Percentiles rank a stretch among this genome's conserved stretches.
Conservation (phyloP, 2,113 vertebrate species). For the Cheirogaleus medius region DNA sequence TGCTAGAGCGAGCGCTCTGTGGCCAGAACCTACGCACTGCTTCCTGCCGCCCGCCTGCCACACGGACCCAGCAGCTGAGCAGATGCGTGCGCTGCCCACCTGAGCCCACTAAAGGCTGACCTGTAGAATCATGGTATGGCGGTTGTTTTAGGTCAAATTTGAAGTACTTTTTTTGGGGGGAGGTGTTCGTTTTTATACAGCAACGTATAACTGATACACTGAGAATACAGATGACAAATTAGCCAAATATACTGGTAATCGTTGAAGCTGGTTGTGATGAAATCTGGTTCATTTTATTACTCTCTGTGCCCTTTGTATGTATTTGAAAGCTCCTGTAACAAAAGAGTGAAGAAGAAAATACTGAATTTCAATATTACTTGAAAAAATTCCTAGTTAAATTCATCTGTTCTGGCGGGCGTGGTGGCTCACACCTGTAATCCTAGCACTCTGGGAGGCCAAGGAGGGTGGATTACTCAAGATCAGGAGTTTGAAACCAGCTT, state of each 20-base stretch:
- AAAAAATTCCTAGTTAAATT: not conserved
- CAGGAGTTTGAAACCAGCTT: too few relatives aligned
- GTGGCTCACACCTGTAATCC: too few relatives aligned
- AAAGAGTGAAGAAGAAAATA: not conserved
- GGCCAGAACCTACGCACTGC: fast-evolving
- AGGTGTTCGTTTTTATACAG: not conserved
- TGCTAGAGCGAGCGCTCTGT: fast-evolving
- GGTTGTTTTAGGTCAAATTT: not conserved
- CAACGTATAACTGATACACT: not conserved
- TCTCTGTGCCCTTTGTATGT: not conserved
- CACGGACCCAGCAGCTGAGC: not conserved
- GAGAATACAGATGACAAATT: not conserved
- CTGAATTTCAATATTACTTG: not conserved
- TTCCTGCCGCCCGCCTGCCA: too few relatives aligned
- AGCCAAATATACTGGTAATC: not conserved
- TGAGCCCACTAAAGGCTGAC: not conserved
- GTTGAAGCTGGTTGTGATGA: not conserved
- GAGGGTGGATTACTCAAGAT: too few relatives aligned
- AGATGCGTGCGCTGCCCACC: not conserved
- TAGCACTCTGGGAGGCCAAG: too few relatives aligned
- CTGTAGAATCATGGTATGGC: not conserved
- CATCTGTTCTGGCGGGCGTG: not conserved
- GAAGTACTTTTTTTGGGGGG: not conserved
- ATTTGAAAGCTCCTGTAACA: not conserved
- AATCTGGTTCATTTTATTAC: not conserved